Evolutionary conservation across 2,113 vertebrate species (phyloP), one percentile per base, ranked within the genome.

Genomic region (Candoia aspera): DNA sequence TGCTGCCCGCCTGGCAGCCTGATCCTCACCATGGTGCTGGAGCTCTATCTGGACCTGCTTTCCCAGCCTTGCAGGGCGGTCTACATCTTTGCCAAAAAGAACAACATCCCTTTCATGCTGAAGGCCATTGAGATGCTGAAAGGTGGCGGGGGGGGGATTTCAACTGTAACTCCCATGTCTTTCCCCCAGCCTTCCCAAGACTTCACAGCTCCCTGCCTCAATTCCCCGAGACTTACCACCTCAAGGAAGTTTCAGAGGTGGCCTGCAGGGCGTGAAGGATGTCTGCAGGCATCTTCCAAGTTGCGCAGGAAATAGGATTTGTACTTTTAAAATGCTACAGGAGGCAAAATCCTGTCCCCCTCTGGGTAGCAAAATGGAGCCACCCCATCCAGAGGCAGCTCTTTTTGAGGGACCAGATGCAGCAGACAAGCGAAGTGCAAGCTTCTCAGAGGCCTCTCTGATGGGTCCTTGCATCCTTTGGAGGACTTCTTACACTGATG

Each of bases 51-150:
- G 13, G 98, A 99, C 92, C 95, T 99, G 33, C 1, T 97, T 62
- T 99, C 98, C 0, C 98, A 98, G 96, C 98, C 98, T 24, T 98
- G 98, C 95, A 96, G 98, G 2, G 96, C 98, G 0, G 95, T 99
- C 86, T 99, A 97, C 95, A 95, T 99, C 90, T 98, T 99, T 2
- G 97, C 98, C 94, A 98, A 97, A 29, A 97, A 68, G 60, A 97
- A 97, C 85, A 93, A 96, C 93, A 98, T 99, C 90, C 98, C 97
- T 15, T 99, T 98, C 93, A 96, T 98, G 87, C 96, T 97, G 85
- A 98, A 98, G 94, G 42, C 49, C 0, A 94, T 99, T 11, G 94
- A 97, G 1, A 96, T 99, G n/a, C 0, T 95, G 0, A 88, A 96
- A 97, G 98, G 98, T 99, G 1, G 98, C 99, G 1, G 94, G 96